These are phyloP conservation scores for Thereva unica DNA, from an alignment of 2,888 invertebrate species.

Conservation along the genomic window DNA sequence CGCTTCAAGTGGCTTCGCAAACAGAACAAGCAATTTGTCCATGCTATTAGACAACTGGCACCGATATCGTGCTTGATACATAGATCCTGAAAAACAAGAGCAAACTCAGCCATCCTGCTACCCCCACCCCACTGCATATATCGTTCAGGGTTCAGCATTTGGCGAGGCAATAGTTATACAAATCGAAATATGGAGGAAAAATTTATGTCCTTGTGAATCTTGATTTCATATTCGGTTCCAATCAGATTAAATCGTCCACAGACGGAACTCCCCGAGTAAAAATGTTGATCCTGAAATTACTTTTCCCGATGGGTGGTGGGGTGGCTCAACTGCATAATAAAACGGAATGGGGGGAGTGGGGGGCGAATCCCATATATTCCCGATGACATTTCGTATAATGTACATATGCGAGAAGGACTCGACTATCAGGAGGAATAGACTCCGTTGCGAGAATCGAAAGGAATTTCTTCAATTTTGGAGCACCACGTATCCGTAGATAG, in stretches of 20 bases:
- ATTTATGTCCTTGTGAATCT: conserved; percentile 38
- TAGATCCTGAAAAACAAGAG: not conserved
- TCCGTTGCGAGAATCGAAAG: not conserved
- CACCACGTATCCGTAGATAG: not conserved
- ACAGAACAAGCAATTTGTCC: conserved; percentile 36
- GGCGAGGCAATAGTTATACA: not conserved
- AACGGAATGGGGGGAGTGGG: not conserved
- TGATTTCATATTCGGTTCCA: conserved; percentile 39
- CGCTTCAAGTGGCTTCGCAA: conserved; percentile 17
- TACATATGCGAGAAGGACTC: not conserved
- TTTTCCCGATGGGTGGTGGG: not conserved
- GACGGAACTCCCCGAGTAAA: conserved; percentile 10
- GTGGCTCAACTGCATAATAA: not conserved
- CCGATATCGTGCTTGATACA: not conserved
- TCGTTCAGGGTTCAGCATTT: not conserved
- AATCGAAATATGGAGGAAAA: conserved; percentile 35
- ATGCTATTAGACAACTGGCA: conserved; percentile 31
- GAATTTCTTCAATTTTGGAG: not conserved
- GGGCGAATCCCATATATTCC: not conserved
- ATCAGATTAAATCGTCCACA: conserved; percentile 37
- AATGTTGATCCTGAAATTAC: conserved; percentile 29
- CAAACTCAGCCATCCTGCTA: not conserved
- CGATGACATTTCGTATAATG: conserved; percentile 6
- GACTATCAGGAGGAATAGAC: not conserved
- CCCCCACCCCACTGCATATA: not conserved